Conservation (phyloP, 2,888 invertebrate species). For the Dasysyrphus albostriatus region DNA sequence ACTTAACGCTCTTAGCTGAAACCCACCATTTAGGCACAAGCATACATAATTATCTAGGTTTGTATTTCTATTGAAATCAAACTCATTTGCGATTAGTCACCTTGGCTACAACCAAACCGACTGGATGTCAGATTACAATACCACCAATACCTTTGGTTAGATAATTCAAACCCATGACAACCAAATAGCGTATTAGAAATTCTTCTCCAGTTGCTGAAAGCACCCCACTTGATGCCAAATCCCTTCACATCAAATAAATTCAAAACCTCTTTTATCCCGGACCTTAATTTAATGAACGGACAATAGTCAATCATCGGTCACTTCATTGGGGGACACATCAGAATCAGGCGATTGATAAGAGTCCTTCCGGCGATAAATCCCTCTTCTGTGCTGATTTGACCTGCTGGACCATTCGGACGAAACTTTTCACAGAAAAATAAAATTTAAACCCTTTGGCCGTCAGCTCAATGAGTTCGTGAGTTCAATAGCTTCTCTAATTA, state of each 20-base stretch:
- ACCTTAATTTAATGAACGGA: slow-evolving; percentile 40
- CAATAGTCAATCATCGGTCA: slow-evolving; percentile 64
- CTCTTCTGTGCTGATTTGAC: not conserved
- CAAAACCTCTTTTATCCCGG: not conserved
- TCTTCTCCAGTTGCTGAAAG: not conserved
- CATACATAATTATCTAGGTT: too few relatives aligned
- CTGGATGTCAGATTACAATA: slow-evolving; percentile 4
- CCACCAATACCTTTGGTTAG: slow-evolving; percentile 22
- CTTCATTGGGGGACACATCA: slow-evolving; percentile 17
- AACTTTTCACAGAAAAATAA: slow-evolving; percentile 18
- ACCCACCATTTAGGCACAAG: not conserved
- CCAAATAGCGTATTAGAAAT: slow-evolving; percentile 8
- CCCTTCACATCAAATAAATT: slow-evolving; percentile 37
- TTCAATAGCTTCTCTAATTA: slow-evolving; percentile 69
- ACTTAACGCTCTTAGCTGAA: not conserved
- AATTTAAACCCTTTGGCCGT: slow-evolving; percentile 5
- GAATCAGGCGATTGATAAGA: slow-evolving; percentile 25
- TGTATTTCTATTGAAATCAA: not conserved
- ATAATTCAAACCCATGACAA: slow-evolving; percentile 16
- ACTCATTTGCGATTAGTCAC: slow-evolving; percentile 21
- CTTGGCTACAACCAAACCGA: not conserved
- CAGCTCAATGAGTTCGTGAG: slow-evolving; percentile 8
- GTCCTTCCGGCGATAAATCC: slow-evolving; percentile 9
- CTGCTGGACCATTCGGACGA: not conserved
- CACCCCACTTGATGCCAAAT: slow-evolving; percentile 1